Conservation (phyloP, 2,113 vertebrate genomes). For the Octodon degus region DNA sequence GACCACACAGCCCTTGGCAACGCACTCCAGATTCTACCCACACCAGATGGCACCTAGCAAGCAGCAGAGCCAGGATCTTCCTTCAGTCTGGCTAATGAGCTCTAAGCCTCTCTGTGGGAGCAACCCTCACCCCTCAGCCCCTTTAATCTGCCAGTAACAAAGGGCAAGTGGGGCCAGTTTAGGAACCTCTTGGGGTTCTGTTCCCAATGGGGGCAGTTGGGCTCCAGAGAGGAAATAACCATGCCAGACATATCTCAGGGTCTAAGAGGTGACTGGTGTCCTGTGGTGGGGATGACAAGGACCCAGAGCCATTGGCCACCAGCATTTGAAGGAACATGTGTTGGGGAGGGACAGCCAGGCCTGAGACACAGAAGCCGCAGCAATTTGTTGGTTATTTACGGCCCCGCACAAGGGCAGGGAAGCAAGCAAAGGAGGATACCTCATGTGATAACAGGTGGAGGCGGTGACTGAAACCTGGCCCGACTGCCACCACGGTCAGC, state of each 20-base stretch:
- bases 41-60: slow-evolving; percentile 39
- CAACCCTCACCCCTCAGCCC: background rate
- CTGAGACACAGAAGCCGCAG: background rate
- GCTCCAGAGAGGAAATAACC: background rate
- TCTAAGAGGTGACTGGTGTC: background rate
- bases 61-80: background rate
- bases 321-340: background rate
- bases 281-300: too few relatives aligned
- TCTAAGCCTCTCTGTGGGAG: background rate
- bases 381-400: slow-evolving; percentile 13
- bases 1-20: slow-evolving; percentile 60
- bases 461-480: slow-evolving; percentile 54
- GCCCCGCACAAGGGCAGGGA: background rate
- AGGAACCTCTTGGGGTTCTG: slow-evolving; percentile 33
- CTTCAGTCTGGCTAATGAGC: background rate
- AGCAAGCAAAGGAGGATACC: background rate
- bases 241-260: too few relatives aligned
- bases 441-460: slow-evolving; percentile 18
- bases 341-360: background rate
- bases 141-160: background rate
- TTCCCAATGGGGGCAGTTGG: background rate
- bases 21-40: slow-evolving; percentile 1
- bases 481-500: background rate
- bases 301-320: background rate
- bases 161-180: background rate